Evolutionary conservation across 2,888 invertebrate species (phyloP).

Genomic region (Himalopsyche anomala): DNA sequence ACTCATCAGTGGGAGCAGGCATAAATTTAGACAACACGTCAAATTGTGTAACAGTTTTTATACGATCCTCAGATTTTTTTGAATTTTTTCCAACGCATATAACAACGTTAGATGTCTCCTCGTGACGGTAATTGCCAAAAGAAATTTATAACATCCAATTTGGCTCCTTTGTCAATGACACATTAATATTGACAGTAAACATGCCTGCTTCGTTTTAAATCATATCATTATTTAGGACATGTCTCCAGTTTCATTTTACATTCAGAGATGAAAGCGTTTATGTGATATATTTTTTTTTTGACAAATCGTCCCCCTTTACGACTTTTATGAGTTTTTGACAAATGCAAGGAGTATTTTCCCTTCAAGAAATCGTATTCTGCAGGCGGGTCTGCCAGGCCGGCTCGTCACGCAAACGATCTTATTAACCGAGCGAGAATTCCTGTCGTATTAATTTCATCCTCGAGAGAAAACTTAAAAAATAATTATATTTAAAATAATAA

Average conservation of each 20-base stretch:
- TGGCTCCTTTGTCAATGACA: background rate
- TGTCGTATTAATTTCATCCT: background rate
- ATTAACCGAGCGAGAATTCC: background rate
- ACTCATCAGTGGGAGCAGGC: no score
- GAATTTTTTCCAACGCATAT: no score
- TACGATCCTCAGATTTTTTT: no score
- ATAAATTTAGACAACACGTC: no score
- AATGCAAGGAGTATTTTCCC: background rate
- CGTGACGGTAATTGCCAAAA: no score
- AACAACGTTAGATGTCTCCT: no score
- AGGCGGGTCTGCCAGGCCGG: background rate
- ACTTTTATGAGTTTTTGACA: constrained; percentile 22
- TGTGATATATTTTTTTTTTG: background rate
- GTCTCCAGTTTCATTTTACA: background rate
- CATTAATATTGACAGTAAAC: constrained; percentile 18
- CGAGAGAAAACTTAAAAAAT: background rate
- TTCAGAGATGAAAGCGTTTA: background rate
- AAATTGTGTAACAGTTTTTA: no score
- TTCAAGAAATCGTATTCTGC: background rate
- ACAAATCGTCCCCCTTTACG: background rate
- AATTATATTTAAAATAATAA: no score
- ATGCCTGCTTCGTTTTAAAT: background rate
- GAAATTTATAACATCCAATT: no score
- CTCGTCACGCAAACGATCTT: background rate
- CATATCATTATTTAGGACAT: no score